phyloP scores from a whole-genome alignment of 2,113 vertebrate genomes.

The Thomomys bottae region DNA sequence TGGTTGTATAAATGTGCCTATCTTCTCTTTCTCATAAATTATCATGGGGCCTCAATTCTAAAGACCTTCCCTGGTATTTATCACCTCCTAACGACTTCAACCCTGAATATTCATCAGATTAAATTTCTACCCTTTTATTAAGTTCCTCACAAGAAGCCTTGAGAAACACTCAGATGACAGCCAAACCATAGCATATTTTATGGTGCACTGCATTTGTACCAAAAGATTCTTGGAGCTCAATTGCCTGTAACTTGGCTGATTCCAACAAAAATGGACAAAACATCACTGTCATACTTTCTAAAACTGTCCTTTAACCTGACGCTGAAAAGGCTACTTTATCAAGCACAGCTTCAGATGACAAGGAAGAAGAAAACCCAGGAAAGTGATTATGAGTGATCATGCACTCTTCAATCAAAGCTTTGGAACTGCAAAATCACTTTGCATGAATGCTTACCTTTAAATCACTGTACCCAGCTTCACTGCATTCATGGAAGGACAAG shows the following conservation, averaged over 20 bases:
- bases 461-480: neutral
- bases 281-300: neutral
- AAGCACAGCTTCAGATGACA: neutral
- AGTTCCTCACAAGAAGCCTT: neutral
- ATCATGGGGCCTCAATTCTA: neutral
- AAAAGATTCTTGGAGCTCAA: neutral
- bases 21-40: neutral
- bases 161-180: neutral
- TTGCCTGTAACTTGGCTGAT: neutral
- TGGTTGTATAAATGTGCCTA: neutral
- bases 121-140: neutral
- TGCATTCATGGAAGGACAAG: neutral
- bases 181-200: neutral
- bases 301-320: neutral
- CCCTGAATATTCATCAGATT: neutral
- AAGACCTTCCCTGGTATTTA: neutral
- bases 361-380: neutral
- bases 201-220: neutral
- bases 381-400: neutral
- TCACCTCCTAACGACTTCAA: neutral
- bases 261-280: neutral
- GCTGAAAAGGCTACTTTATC: neutral
- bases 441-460: neutral
- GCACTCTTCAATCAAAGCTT: neutral
- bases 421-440: neutral